These are phyloP conservation scores for Ectemnius continuus DNA, from an alignment of 2,888 invertebrate species.

Conservation along the genomic window DNA sequence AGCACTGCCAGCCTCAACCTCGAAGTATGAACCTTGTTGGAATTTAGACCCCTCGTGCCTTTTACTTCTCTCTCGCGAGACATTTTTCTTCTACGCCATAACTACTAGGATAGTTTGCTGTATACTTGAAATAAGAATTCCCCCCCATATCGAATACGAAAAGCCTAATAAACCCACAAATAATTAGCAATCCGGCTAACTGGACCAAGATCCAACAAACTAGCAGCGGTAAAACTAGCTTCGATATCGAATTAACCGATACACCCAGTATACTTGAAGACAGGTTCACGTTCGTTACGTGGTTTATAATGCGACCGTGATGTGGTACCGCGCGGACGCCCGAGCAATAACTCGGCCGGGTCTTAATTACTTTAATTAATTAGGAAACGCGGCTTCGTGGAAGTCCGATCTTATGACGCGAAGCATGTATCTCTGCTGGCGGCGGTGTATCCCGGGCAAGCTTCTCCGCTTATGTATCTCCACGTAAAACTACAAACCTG, in stretches of 20 bases:
- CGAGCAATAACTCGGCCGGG: slow-evolving; percentile 71
- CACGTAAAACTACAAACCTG: neutral
- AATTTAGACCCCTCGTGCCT: no score
- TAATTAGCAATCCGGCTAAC: no score
- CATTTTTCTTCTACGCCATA: no score
- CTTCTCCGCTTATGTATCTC: slow-evolving; percentile 12
- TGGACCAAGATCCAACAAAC: no score
- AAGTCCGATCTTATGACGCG: slow-evolving; percentile 71
- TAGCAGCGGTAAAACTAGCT: neutral
- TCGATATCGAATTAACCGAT: neutral
- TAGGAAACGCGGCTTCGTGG: slow-evolving; percentile 72
- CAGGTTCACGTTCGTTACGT: slow-evolving; percentile 59
- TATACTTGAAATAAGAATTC: no score
- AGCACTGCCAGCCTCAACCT: no score
- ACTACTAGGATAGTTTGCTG: no score
- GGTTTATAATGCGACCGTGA: slow-evolving; percentile 60
- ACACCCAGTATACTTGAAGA: slow-evolving; percentile 45
- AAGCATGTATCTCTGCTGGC: slow-evolving; percentile 62
- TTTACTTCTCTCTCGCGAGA: no score
- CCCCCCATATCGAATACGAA: no score
- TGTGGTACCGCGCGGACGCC: slow-evolving; percentile 53
- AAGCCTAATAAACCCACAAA: no score
- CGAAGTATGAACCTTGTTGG: no score
- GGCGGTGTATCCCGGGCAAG: slow-evolving; percentile 28
- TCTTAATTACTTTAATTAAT: slow-evolving; percentile 75